Conservation (phyloP, 2,797 vertebrate species). For the Apogon talboti region DNA sequence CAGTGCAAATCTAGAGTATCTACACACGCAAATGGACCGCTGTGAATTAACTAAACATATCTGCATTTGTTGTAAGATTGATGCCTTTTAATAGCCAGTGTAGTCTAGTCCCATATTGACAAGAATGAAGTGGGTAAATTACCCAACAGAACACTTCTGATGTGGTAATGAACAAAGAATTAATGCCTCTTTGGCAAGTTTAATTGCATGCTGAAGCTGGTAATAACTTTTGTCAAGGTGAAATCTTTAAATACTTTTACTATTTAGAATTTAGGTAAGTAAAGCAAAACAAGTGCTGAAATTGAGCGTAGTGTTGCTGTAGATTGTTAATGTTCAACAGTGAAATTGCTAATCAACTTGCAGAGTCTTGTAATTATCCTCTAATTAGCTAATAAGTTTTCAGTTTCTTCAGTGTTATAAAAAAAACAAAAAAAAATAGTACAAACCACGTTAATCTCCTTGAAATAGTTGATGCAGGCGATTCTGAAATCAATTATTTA, state of each 20-base stretch:
- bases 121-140: slow-evolving; percentile 86
- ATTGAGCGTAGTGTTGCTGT: slow-evolving; percentile 87
- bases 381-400: slow-evolving; percentile 77
- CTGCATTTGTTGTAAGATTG: slow-evolving; percentile 87
- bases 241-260: slow-evolving; percentile 95
- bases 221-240: slow-evolving; percentile 91
- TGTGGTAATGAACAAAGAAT: slow-evolving; percentile 93
- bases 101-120: slow-evolving; percentile 87
- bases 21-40: slow-evolving; percentile 85
- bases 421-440: slow-evolving; percentile 14
- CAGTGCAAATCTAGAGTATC: slow-evolving; percentile 83
- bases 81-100: slow-evolving; percentile 90
- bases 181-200: slow-evolving; percentile 91
- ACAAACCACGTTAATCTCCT: slow-evolving; percentile 49
- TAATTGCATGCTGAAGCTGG: slow-evolving; percentile 90
- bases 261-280: slow-evolving; percentile 94
- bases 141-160: slow-evolving; percentile 88
- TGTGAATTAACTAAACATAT: slow-evolving; percentile 91
- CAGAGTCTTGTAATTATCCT: slow-evolving; percentile 81
- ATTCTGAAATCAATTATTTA: slow-evolving; percentile 91
- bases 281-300: slow-evolving; percentile 89
- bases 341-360: slow-evolving; percentile 77
- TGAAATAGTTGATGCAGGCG: slow-evolving; percentile 74
- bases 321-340: slow-evolving; percentile 75
- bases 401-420: slow-evolving; percentile 44